Conservation (phyloP, 2,888 invertebrate genomes). For the Hylaea fasciaria region DNA sequence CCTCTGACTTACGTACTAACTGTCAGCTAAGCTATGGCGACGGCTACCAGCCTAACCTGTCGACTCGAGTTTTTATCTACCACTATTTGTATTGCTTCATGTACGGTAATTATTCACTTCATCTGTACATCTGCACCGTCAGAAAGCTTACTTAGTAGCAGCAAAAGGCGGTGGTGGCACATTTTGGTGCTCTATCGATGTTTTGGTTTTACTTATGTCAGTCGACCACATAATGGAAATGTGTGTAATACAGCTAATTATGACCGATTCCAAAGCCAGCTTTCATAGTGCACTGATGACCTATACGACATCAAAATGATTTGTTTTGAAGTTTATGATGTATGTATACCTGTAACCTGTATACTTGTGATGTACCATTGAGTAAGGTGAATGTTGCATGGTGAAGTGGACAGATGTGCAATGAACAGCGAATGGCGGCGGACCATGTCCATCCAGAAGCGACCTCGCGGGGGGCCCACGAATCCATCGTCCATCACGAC, state of each 20-base stretch:
- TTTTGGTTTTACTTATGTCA: no score
- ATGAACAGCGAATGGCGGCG: slow-evolving; percentile 52
- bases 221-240: no score
- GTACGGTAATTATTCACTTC: slow-evolving; percentile 61
- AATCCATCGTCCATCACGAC: slow-evolving; percentile 73
- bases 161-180: neutral
- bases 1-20: slow-evolving; percentile 35
- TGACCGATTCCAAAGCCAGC: no score
- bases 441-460: slow-evolving; percentile 67
- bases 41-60: slow-evolving; percentile 73
- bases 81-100: slow-evolving; percentile 68
- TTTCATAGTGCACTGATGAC: no score
- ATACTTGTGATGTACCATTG: no score
- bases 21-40: slow-evolving; percentile 31
- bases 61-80: slow-evolving; percentile 71
- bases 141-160: neutral
- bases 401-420: slow-evolving; percentile 8
- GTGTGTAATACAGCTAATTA: no score
- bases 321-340: no score
- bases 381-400: neutral
- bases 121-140: slow-evolving; percentile 38
- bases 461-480: slow-evolving; percentile 71
- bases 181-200: no score
- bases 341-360: no score
- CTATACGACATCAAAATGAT: no score